Evolutionary conservation across 2,888 invertebrate species (phyloP).

Genomic region (Herminia tarsipennalis): DNA sequence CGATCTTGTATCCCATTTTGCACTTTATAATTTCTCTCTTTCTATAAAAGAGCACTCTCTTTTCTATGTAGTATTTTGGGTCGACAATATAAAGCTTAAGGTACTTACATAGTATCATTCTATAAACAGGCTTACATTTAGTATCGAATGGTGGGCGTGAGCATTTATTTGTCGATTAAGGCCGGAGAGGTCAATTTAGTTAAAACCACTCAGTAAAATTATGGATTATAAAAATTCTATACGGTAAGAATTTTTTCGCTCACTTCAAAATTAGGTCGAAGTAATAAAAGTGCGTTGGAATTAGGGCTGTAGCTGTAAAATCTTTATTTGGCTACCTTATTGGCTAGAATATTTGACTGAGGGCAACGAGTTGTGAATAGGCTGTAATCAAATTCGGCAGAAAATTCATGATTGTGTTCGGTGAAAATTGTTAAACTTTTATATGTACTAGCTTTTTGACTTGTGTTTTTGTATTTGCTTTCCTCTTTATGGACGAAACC

Average conservation of each 20-base stretch:
- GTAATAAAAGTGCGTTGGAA: constrained; percentile 60
- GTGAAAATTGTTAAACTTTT: too few relatives aligned
- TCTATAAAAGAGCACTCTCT: too few relatives aligned
- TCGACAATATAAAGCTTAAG: too few relatives aligned
- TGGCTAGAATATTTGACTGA: constrained; percentile 7
- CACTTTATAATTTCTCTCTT: too few relatives aligned
- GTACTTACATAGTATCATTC: too few relatives aligned
- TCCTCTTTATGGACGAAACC: too few relatives aligned
- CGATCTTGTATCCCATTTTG: too few relatives aligned
- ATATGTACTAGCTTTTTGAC: too few relatives aligned
- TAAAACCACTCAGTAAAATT: not conserved
- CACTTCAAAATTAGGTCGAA: constrained; percentile 56
- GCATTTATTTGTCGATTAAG: constrained; percentile 1
- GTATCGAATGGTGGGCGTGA: too few relatives aligned
- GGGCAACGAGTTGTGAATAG: constrained; percentile 3
- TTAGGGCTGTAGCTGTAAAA: constrained; percentile 41
- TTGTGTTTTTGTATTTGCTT: too few relatives aligned
- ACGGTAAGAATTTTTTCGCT: constrained; percentile 57
- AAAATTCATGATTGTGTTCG: constrained; percentile 13
- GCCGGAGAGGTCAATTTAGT: not conserved
- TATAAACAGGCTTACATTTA: too few relatives aligned
- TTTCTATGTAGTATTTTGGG: too few relatives aligned
- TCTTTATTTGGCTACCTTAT: constrained; percentile 15
- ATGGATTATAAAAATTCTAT: constrained; percentile 29
- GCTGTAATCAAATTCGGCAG: not conserved